These are phyloP conservation scores for Phengaris arion DNA, from an alignment of 2,888 invertebrate species.

Conservation along the genomic window DNA sequence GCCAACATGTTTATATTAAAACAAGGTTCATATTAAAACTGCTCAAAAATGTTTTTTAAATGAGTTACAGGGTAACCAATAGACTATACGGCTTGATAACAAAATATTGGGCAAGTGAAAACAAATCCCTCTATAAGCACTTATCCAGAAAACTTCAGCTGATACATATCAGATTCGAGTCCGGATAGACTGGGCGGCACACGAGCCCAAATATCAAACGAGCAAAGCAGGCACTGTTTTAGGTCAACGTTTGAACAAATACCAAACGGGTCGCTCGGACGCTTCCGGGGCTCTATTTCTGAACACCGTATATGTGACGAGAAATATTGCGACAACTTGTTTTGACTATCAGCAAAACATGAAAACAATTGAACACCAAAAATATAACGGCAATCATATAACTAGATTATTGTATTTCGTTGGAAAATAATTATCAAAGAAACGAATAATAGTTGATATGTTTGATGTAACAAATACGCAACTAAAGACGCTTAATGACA, in stretches of 20 bases:
- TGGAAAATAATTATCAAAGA: too few species aligned
- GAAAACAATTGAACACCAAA: too few species aligned
- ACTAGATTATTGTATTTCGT: too few species aligned
- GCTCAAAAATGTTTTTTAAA: not conserved
- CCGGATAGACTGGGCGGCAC: constrained; percentile 36
- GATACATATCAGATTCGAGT: constrained; percentile 5
- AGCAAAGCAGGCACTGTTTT: constrained; percentile 78
- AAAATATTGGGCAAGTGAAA: not conserved
- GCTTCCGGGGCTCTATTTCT: constrained; percentile 78
- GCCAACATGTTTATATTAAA: not conserved
- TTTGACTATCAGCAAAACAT: constrained; percentile 45
- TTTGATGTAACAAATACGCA: not conserved
- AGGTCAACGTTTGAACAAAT: constrained; percentile 79
- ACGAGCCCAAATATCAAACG: constrained; percentile 67
- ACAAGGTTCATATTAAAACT: not conserved
- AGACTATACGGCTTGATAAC: not conserved
- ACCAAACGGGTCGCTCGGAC: constrained; percentile 78
- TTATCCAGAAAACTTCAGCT: not conserved
- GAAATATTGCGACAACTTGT: constrained; percentile 60
- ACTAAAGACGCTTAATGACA: constrained; percentile 4
- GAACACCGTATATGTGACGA: constrained; percentile 68
- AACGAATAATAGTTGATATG: not conserved
- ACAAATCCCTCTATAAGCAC: not conserved
- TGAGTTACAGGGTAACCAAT: not conserved
- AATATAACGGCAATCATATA: too few species aligned